A percentile compares a stretch with the other conserved stretches of the same genome.
These are phyloP conservation scores for Cantharis rustica DNA, from an alignment of 2,888 invertebrate species.

Conservation along the genomic window DNA sequence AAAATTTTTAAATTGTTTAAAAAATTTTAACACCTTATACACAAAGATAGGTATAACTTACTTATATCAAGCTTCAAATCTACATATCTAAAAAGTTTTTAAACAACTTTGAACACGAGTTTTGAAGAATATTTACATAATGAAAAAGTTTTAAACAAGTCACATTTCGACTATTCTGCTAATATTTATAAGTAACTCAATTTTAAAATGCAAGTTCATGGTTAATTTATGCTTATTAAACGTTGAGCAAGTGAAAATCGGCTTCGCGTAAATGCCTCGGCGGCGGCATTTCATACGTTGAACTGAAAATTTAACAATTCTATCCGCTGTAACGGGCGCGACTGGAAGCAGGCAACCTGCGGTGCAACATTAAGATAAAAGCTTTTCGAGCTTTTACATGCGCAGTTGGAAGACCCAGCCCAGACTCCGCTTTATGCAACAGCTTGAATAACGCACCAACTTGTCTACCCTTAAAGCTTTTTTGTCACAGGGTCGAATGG, in stretches of 20 bases:
- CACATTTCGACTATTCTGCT: background rate
- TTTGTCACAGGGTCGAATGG: background rate
- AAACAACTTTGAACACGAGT: background rate
- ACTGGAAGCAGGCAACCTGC: slow-evolving; percentile 31
- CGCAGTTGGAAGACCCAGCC: slow-evolving; percentile 26
- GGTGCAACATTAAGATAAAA: slow-evolving; percentile 23
- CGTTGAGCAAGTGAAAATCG: background rate
- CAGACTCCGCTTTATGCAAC: slow-evolving; percentile 29
- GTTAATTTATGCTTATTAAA: background rate
- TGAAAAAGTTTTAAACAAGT: background rate
- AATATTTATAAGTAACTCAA: background rate
- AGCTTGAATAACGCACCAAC: slow-evolving; percentile 26
- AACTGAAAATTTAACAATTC: slow-evolving; percentile 8
- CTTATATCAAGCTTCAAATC: background rate
- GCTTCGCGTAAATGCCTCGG: slow-evolving; percentile 5
- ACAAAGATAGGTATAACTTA: background rate
- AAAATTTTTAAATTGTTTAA: background rate
- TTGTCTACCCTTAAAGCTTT: slow-evolving; percentile 19
- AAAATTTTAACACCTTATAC: background rate
- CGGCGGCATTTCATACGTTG: slow-evolving; percentile 12
- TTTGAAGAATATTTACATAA: background rate
- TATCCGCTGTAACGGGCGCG: slow-evolving; percentile 12
- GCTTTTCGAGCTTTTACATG: slow-evolving; percentile 21
- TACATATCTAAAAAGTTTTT: background rate
- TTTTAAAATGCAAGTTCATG: background rate